Base-by-base conservation (phyloP, 2,888 invertebrate genomes). In the Netelia virgata region DNA sequence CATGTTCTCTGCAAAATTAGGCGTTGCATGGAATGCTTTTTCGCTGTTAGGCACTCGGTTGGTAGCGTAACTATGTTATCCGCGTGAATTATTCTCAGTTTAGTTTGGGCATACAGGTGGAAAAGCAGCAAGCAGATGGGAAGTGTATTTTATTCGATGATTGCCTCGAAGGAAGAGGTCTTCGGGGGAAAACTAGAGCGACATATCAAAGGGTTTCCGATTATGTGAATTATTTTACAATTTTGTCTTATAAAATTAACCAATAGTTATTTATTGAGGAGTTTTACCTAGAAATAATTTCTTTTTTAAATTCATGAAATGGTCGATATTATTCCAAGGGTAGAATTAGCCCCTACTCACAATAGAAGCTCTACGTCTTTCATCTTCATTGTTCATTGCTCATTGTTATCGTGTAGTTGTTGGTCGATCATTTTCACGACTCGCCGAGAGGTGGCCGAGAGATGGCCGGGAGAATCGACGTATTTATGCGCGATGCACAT, bases 401-500 rank as follows among this genome's bases (percentile, higher is more conserved):
- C 43, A 61, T 28, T 6, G 47, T 20, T 50, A 20, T 63, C 53
- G 14, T 28, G 41, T 66, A 55, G 50, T 63, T 74, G 36, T 10
- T 23, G 69, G 57, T 70, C 74, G 74, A 78, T 78, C 57, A 64
- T 83, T 70, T 75, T 78, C 78, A 70, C 63, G 63, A 79, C 28
- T 78, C n/a, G 78, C 57, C 50, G 57, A 57, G 55, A 36, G 50
- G 74, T 18, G 53, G 47, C 14, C 50, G 57, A 57, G 55, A 36
- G 50, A 63, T 16, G 50, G 43, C 5, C 77, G 50, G 72, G 90
- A 90, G 90, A 91, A 83, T 92, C 90, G 91, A 92, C 90, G 90
- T 92, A 91, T 91, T 92, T 92, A 92, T 90, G 92, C 87, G 89
- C 87, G 89, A 90, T 87, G 90, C 91, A 91, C 90, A 90, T 92